A percentile compares a stretch with the other conserved stretches of the same genome.
These are phyloP conservation scores for Acanthacorydalis orientalis DNA, from an alignment of 2,888 invertebrate species.

Conservation along the genomic window DNA sequence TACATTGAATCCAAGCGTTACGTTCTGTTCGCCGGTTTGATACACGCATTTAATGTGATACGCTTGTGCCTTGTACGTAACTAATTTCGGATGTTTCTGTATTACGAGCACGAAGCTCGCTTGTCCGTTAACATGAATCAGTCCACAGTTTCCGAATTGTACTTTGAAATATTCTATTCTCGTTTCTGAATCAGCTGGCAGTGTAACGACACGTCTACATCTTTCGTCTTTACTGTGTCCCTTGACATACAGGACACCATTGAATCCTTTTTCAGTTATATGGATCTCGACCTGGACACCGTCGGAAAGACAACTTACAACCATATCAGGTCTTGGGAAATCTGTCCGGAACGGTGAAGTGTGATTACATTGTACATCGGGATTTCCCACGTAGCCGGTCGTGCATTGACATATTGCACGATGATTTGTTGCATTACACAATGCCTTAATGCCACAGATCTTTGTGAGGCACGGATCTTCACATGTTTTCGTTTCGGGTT, in stretches of 20 bases:
- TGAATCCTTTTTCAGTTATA: conserved; percentile 59
- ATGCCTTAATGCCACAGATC: conserved; percentile 57
- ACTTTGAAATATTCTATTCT: conserved; percentile 69
- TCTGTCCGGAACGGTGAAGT: conserved; percentile 48
- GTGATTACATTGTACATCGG: conserved; percentile 49
- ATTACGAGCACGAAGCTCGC: conserved; percentile 88
- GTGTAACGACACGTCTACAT: conserved; percentile 65
- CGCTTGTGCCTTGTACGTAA: conserved; percentile 87
- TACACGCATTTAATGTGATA: conserved; percentile 94
- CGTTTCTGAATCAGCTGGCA: conserved; percentile 48
- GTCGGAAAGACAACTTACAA: conserved; percentile 78
- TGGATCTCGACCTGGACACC: conserved; percentile 76
- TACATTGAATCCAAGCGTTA: conserved; percentile 84
- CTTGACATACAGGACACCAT: conserved; percentile 83
- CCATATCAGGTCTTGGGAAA: conserved; percentile 73
- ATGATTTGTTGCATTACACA: conserved; percentile 63
- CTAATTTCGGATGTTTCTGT: conserved; percentile 89
- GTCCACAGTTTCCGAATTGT: conserved; percentile 78
- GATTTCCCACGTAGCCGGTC: conserved; percentile 58
- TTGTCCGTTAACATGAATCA: conserved; percentile 80
- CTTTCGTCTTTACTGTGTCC: conserved; percentile 88
- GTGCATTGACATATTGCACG: conserved; percentile 62
- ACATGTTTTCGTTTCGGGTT: conserved; percentile 49
- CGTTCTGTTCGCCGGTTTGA: conserved; percentile 83
- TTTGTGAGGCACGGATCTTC: conserved; percentile 63